phyloP scores from a whole-genome alignment of 1,140 invertebrate genomes.

The Ruditapes philippinarum region DNA sequence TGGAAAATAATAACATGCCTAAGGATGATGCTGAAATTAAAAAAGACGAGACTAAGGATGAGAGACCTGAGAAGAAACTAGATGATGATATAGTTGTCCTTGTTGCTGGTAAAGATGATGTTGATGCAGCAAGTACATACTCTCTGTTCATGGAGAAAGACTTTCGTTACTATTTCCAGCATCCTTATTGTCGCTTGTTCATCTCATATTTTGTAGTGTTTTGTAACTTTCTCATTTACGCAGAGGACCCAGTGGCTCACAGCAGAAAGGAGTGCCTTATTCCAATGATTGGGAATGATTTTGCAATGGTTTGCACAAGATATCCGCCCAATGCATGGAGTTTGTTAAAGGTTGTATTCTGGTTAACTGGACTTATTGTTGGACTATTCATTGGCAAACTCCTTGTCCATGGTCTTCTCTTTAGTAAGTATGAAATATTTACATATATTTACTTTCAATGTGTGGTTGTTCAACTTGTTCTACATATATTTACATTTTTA shows the following conservation, averaged over 20 bases:
- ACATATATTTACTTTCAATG: no score
- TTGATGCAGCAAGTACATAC: slow-evolving; percentile 80
- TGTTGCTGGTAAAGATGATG: slow-evolving; percentile 73
- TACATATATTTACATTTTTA: no score
- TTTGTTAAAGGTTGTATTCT: slow-evolving; percentile 88
- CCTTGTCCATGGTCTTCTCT: slow-evolving; percentile 85
- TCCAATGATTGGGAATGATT: slow-evolving; percentile 88
- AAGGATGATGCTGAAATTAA: not conserved
- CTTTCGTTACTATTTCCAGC: slow-evolving; percentile 88
- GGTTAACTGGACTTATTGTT: slow-evolving; percentile 87
- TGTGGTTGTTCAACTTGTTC: no score
- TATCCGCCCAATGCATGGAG: slow-evolving; percentile 88
- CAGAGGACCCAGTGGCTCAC: slow-evolving; percentile 89
- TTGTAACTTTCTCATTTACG: slow-evolving; percentile 89
- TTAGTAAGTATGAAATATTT: slow-evolving; percentile 82
- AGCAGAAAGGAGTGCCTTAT: slow-evolving; percentile 88
- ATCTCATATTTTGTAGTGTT: slow-evolving; percentile 88
- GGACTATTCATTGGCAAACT: slow-evolving; percentile 88
- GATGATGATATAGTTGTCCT: slow-evolving; percentile 34
- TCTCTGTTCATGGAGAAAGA: slow-evolving; percentile 87
- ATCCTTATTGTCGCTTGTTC: slow-evolving; percentile 88
- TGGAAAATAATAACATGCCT: slow-evolving; percentile 3
- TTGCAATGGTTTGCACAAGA: slow-evolving; percentile 88
- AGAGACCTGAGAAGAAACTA: not conserved
- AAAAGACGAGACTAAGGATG: not conserved